Conservation (phyloP, 35 echinoderm and acorn worm species). For the Lytechinus variegatus region DNA sequence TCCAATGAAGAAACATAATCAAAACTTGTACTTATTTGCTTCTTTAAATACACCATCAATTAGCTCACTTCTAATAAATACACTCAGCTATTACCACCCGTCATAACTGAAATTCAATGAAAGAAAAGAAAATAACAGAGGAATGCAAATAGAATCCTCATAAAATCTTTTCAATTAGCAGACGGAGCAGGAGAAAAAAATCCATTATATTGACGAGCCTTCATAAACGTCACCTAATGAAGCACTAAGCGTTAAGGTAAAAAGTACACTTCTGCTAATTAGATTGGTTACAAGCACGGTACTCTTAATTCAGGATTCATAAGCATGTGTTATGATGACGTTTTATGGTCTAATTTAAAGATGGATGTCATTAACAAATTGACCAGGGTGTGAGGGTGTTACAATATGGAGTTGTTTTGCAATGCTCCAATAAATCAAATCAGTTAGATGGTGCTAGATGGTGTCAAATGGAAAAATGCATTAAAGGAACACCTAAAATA, state of each 20-base stretch:
- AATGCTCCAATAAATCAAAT: constrained; percentile 6
- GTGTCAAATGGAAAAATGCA: background rate
- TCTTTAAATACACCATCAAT: background rate
- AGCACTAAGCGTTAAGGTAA: background rate
- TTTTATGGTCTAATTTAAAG: background rate
- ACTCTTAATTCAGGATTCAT: background rate
- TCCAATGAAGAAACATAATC: no score
- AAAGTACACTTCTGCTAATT: constrained; percentile 35
- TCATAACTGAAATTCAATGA: background rate
- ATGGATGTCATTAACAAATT: constrained; percentile 31
- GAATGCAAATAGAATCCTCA: background rate
- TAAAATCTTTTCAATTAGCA: constrained; percentile 42
- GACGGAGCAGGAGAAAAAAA: constrained; percentile 10
- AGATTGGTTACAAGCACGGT: background rate
- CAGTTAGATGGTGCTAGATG: background rate
- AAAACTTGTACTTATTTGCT: no score
- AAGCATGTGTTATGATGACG: background rate
- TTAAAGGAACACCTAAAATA: background rate
- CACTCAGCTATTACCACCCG: background rate
- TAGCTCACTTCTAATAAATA: constrained; percentile 3
- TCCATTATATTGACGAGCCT: constrained; percentile 31
- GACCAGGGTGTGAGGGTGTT: constrained; percentile 2
- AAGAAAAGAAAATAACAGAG: background rate
- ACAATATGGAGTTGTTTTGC: background rate
- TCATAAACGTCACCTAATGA: constrained; percentile 30